Evolutionary conservation across 2,888 invertebrate genomes (phyloP).

Genomic region (Stenurella melanura): DNA sequence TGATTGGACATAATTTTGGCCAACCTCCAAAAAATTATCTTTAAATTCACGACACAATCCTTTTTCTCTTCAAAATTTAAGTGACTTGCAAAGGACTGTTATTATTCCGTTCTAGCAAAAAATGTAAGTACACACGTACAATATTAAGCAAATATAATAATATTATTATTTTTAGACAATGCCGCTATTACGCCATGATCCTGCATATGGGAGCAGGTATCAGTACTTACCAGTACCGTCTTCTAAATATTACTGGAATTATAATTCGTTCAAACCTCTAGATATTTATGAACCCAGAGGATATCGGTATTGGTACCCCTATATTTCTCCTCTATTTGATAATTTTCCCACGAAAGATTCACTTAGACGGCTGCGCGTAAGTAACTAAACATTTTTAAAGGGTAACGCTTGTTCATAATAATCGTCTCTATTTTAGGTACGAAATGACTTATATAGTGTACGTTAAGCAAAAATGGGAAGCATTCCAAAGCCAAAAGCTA

Average conservation of each 20-base stretch:
- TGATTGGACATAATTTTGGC: slow-evolving; percentile 23
- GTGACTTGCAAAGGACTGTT: not conserved
- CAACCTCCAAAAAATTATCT: slow-evolving; percentile 19
- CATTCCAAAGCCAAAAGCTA: not conserved
- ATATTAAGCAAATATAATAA: slow-evolving; percentile 3
- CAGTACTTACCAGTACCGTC: slow-evolving; percentile 57
- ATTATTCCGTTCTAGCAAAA: not conserved
- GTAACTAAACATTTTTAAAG: slow-evolving; percentile 24
- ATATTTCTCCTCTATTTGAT: slow-evolving; percentile 56
- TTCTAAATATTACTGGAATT: slow-evolving; percentile 57
- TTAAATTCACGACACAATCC: slow-evolving; percentile 17
- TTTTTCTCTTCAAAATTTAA: slow-evolving; percentile 26
- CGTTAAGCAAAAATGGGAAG: not conserved
- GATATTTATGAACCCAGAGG: slow-evolving; percentile 56
- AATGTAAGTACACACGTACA: slow-evolving; percentile 8
- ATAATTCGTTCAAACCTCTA: slow-evolving; percentile 54
- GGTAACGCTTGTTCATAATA: not conserved
- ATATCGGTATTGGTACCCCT: slow-evolving; percentile 55
- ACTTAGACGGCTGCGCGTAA: slow-evolving; percentile 54
- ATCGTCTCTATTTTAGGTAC: slow-evolving; percentile 49
- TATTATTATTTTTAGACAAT: slow-evolving; percentile 47
- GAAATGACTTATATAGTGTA: slow-evolving; percentile 50
- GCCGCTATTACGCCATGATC: slow-evolving; percentile 58
- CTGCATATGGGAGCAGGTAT: slow-evolving; percentile 56
- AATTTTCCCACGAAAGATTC: slow-evolving; percentile 56